Conservation (phyloP, 1,140 invertebrate species). For the Rhizoglyphus robini region DNA sequence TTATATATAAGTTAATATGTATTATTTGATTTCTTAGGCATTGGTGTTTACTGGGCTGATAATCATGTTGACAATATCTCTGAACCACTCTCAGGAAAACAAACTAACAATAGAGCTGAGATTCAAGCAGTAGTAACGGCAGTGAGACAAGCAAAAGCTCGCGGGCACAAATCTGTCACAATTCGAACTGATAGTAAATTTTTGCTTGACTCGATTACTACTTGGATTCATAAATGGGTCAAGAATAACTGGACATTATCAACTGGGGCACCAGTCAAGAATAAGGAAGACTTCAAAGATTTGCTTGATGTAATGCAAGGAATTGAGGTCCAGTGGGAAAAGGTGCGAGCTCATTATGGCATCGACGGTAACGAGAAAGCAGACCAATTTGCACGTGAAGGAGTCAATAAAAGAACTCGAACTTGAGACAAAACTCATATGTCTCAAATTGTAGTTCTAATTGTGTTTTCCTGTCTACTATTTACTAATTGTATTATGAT, state of each 20-base stretch:
- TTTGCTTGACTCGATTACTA: slow-evolving; percentile 31
- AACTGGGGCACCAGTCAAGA: slow-evolving; percentile 59
- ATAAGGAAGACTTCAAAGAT: slow-evolving; percentile 62
- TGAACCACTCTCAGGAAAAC: slow-evolving; percentile 56
- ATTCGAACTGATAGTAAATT: slow-evolving; percentile 30
- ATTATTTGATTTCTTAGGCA: slow-evolving; percentile 9
- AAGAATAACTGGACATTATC: slow-evolving; percentile 60
- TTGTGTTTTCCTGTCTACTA: too few relatives aligned
- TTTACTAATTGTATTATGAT: too few relatives aligned
- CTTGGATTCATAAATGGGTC: slow-evolving; percentile 54
- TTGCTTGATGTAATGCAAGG: slow-evolving; percentile 49
- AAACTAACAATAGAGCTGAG: slow-evolving; percentile 95
- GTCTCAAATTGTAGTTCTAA: too few relatives aligned
- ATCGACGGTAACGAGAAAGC: slow-evolving; percentile 76
- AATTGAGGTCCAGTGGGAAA: slow-evolving; percentile 45
- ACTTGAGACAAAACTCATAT: not conserved
- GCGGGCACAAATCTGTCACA: slow-evolving; percentile 37
- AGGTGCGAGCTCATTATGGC: slow-evolving; percentile 62
- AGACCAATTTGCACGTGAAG: slow-evolving; percentile 61
- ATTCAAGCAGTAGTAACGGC: slow-evolving; percentile 79
- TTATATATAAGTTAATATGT: not conserved
- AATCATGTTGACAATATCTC: slow-evolving; percentile 50
- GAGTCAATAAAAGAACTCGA: too few relatives aligned
- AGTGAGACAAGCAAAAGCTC: slow-evolving; percentile 50
- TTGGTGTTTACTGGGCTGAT: slow-evolving; percentile 34